Conservation (phyloP, 2,888 invertebrate species). For the Sialis lutaria region DNA sequence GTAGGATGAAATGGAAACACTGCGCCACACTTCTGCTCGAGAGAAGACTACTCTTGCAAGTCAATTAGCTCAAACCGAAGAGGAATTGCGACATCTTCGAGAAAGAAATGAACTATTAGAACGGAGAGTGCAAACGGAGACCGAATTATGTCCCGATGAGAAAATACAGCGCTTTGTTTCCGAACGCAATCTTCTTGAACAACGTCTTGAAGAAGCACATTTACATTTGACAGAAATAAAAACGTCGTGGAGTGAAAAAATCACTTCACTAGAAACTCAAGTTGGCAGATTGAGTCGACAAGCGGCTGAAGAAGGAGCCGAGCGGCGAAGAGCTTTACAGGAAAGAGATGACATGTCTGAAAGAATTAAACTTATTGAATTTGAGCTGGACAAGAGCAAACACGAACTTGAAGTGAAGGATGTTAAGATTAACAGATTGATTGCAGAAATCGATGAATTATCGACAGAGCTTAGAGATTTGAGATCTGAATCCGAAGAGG, state of each 20-base stretch:
- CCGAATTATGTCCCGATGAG: slow-evolving; percentile 29
- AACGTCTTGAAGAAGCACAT: slow-evolving; percentile 69
- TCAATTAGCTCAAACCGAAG: slow-evolving; percentile 54
- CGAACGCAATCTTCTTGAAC: slow-evolving; percentile 51
- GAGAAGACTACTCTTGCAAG: slow-evolving; percentile 51
- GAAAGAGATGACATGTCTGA: slow-evolving; percentile 49
- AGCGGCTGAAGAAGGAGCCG: slow-evolving; percentile 69
- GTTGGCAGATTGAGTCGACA: slow-evolving; percentile 66
- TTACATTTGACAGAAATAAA: slow-evolving; percentile 78
- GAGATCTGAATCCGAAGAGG: slow-evolving; percentile 32
- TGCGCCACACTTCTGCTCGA: slow-evolving; percentile 54
- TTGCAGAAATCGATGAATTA: slow-evolving; percentile 55
- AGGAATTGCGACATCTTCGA: slow-evolving; percentile 53
- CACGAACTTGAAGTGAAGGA: slow-evolving; percentile 49
- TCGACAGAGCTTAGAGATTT: slow-evolving; percentile 41
- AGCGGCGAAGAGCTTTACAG: slow-evolving; percentile 53
- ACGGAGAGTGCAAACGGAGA: slow-evolving; percentile 25
- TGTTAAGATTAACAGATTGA: slow-evolving; percentile 52
- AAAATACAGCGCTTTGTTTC: slow-evolving; percentile 35
- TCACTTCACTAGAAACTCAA: slow-evolving; percentile 78
- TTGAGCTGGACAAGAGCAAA: slow-evolving; percentile 46
- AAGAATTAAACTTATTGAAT: slow-evolving; percentile 41
- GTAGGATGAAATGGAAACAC: slow-evolving; percentile 63
- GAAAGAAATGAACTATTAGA: slow-evolving; percentile 39
- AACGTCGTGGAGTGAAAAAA: slow-evolving; percentile 83